Base-by-base conservation (phyloP, 2,888 invertebrate species). In the Crematogaster levior region DNA sequence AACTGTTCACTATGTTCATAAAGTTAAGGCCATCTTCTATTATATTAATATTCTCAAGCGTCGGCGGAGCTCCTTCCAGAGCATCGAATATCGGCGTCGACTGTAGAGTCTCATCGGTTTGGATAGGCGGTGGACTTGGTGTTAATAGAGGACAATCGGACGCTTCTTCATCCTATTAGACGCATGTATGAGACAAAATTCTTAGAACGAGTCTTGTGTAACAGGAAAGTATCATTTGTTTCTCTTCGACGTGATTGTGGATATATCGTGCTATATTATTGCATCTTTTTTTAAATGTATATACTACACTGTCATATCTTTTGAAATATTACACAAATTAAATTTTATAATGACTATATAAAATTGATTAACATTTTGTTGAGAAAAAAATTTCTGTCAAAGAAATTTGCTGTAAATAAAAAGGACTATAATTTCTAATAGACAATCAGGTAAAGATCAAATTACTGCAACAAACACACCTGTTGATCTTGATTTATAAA, bases 131-230 rank as follows among this genome's bases (percentile, higher is more conserved):
- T 0, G 96, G 96, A 68, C 96, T 96, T 7, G 96, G 96, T 40
- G 96, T 96, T 63, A 97, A 92, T 56, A 97, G 94, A 60, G 96
- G 95, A 91, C 96, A 97, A 89, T 96, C 97, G 70, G 97, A 97
- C 1, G 96, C 96, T 85, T 97, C 97, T 83, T 96, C 97, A 56
- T 95, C 94, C 91, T 94, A 58, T 63, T 73, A 51, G 34, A 75
- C n/a, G 15, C 15, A n/a, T 43, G 48, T 15, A 63, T 51, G 12
- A 6, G 34, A 73, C 3, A 12, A 34, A 12, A 51, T 63, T 66
- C 51, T 15, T 3, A n/a, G n/a, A 75, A 27, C 58, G 37, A 34
- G 51, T 27, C n/a, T 46, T n/a, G 10, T 27, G 10, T 4, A 68
- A 61, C 3, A 27, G 12, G 37, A 70, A 58, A 58, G 7, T 30